Evolutionary conservation across 2,113 vertebrate genomes (phyloP).

Genomic region (Engraulis encrasicolus): DNA sequence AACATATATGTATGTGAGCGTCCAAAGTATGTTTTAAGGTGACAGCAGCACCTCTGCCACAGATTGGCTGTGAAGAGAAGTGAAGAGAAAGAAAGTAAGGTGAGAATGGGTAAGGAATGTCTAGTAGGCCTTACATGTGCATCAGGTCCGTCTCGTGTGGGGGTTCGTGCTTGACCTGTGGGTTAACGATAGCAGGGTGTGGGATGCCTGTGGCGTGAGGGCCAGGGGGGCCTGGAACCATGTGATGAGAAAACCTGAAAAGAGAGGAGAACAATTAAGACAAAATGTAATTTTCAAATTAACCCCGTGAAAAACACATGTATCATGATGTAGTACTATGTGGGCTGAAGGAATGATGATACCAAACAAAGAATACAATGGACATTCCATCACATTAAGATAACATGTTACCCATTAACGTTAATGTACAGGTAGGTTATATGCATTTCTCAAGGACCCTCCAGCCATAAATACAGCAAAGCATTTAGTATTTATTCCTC

Average conservation of each 20-base stretch:
- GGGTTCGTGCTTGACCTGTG: constrained; percentile 98
- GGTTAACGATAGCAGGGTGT: constrained; percentile 97
- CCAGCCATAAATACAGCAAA: too few relatives aligned
- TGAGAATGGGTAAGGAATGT: background rate
- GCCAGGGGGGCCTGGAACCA: constrained; percentile 95
- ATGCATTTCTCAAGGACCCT: too few relatives aligned
- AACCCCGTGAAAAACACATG: background rate
- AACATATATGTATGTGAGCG: background rate
- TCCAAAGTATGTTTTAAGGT: background rate
- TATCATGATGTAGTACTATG: background rate
- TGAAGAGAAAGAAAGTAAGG: background rate
- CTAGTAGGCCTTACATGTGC: constrained; percentile 84
- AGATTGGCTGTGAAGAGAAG: background rate
- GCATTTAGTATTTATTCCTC: too few relatives aligned
- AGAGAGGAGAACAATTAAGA: background rate
- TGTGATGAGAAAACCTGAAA: constrained; percentile 97
- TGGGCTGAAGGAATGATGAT: background rate
- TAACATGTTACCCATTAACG: too few relatives aligned
- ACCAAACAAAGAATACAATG: background rate
- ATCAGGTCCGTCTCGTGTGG: constrained; percentile 95
- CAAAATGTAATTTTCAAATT: background rate
- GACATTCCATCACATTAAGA: too few relatives aligned
- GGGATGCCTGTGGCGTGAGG: constrained; percentile 98
- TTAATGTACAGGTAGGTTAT: too few relatives aligned
- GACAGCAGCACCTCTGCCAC: background rate